phyloP scores from a whole-genome alignment of 2,113 vertebrate species.

The Saguinus midas region DNA sequence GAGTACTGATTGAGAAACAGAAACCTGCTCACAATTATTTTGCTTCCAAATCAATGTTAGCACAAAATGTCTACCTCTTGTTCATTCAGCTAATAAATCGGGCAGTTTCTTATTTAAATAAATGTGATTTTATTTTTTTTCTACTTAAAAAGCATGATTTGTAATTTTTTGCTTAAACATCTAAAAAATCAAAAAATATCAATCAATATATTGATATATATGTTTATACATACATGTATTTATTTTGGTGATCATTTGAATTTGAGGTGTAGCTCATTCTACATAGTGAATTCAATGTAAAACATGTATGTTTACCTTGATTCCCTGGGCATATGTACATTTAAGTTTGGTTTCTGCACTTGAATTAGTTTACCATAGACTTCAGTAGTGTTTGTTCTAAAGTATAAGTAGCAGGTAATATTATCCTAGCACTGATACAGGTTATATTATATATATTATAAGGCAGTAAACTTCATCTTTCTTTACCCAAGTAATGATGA shows the following conservation, averaged over 20 bases:
- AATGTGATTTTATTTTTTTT: not conserved
- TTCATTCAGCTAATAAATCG: not conserved
- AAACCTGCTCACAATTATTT: not conserved
- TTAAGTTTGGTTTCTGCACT: not conserved
- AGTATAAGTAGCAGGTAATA: not conserved
- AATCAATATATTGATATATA: not conserved
- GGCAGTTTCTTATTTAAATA: not conserved
- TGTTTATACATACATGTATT: too few species aligned
- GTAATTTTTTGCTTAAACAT: not conserved
- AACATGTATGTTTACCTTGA: slow-evolving; percentile 13
- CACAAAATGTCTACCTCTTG: not conserved
- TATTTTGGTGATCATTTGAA: not conserved
- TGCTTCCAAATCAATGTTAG: not conserved
- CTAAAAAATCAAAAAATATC: not conserved
- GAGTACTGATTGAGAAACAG: not conserved
- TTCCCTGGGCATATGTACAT: not conserved
- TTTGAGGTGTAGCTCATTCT: not conserved
- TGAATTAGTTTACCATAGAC: slow-evolving; percentile 50
- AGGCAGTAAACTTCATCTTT: slow-evolving; percentile 56
- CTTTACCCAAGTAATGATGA: slow-evolving; percentile 58
- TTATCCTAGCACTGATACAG: not conserved
- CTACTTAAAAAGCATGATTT: not conserved
- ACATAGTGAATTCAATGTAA: not conserved
- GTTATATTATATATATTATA: slow-evolving; percentile 67
- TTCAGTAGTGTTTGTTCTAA: not conserved